Evolutionary conservation across 2,797 vertebrate species (phyloP), one percentile per base, ranked within the genome.

Genomic region (Enteromius radiatus): DNA sequence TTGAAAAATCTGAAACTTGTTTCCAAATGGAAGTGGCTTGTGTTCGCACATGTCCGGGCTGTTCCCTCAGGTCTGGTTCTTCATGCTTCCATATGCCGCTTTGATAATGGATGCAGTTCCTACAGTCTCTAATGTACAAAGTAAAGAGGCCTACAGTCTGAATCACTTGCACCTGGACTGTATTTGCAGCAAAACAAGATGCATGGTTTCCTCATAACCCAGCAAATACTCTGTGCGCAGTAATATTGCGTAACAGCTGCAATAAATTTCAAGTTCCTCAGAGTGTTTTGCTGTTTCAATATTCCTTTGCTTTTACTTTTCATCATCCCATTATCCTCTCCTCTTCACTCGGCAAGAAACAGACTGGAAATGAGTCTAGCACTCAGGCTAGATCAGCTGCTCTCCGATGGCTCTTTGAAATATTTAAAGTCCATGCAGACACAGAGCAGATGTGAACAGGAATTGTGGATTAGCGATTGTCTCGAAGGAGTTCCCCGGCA

Each of bases 381-480:
- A 54, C 69, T 74, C 31, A 28, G 56, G 43, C 19, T 36, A 70
- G 52, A 33, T 52, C 54, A 54, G 67, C 75, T 65, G 23, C 59
- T 82, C 41, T 68, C 52, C 11, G 52, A 63, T 76, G 52, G 90
- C 91, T 90, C 89, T 93, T 92, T 96, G 92, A 95, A 95, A 95
- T 94, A 91, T 95, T 91, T 93, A 92, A 93, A 90, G 87, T 88
- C 89, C 91, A 92, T 92, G 54, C 23, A 54, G 80, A 82, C 84
- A 73, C 47, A 28, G 23, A 56, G 47, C 84, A 85, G 80, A 78
- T 84, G 83, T 65, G 92, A 94, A 92, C 90, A 92, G 93, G 94
- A 54, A 41, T 83, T 28, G 70, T 76, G 54, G 64, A 80, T 86
- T 86, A 80, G 81, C 36, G 31, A 52, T 70, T 36, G 43, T 56